Evolutionary conservation across 2,888 invertebrate species (phyloP), one percentile per base, ranked within the genome.

Genomic region (Dolichopus griseipennis): DNA sequence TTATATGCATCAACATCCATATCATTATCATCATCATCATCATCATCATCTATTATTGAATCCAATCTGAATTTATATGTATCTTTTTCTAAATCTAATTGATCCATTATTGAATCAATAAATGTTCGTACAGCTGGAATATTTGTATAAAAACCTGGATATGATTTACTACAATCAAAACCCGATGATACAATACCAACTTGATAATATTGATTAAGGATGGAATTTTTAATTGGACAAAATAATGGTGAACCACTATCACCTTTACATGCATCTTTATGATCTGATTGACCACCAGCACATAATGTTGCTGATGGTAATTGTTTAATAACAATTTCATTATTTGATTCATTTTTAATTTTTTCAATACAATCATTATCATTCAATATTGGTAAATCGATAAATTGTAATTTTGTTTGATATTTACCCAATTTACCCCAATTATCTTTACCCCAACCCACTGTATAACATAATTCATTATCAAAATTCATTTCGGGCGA

Each of bases 301-400:
- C 91, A 91, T 71, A 90, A 85, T 77, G 90, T 90, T 2, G 86
- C 85, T 0, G 81, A 74, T 74, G 90, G 85, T 2, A 91, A 82
- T 65, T 80, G 90, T 89, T 1, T 91, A 73, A n/a, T 89, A 87
- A 33, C 90, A 52, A 52, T 41, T 41, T 41, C 27, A 27, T 41
- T 41, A 41, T 41, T 41, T 12, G 9, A 12, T 41, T 52, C n/a
- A 18, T 15, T 52, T 18, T 52, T 41, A 7, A 41, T 41, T 41
- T 41, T 41, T 41, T 52, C 15, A 18, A 18, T 52, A 52, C 52
- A 52, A 12, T 52, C 18, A 52, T 52, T 52, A 1, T 6, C 6
- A 12, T 52, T 15, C 9, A 52, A 18, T 15, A 52, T n/a, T 18
- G 52, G 52, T 52, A n/a, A 18, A 18, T 52, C 18, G 18, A n/a